Conservation (phyloP, 2,888 invertebrate genomes). For the Lumbricus terrestris region DNA sequence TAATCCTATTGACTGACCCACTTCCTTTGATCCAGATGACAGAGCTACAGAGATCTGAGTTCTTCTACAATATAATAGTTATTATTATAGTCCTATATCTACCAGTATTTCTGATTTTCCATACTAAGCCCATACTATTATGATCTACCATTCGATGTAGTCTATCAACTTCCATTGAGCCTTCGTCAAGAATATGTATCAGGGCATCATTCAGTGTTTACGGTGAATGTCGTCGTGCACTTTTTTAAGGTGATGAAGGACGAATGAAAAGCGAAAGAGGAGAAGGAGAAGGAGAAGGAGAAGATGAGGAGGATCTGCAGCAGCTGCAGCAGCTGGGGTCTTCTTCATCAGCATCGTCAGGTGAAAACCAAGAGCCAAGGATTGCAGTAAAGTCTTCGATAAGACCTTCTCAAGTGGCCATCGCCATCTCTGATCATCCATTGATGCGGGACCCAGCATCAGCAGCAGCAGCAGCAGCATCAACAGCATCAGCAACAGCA, state of each 20-base stretch:
- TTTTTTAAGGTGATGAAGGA: neutral
- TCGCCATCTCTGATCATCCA: neutral
- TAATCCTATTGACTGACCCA: no score
- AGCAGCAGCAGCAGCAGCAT: neutral
- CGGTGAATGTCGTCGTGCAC: no score
- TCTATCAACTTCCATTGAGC: neutral
- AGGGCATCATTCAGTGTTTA: no score
- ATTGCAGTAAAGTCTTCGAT: neutral
- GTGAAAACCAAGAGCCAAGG: neutral
- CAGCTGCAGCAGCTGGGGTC: no score
- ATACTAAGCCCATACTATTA: no score
- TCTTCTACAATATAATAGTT: no score
- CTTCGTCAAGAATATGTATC: neutral
- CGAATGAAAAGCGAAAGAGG: neutral
- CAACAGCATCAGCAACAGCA: neutral
- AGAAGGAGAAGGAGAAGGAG: neutral
- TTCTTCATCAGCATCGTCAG: no score
- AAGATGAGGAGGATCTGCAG: neutral
- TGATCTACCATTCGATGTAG: neutral
- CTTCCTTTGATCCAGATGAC: no score
- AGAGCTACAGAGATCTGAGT: no score
- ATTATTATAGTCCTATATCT: no score
- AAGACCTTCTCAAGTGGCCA: neutral
- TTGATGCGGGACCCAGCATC: neutral
- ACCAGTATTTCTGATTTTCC: no score